Evolutionary conservation across 2,888 invertebrate genomes (phyloP), one percentile per base, ranked within the genome.

Genomic region (Helobdella robusta): DNA sequence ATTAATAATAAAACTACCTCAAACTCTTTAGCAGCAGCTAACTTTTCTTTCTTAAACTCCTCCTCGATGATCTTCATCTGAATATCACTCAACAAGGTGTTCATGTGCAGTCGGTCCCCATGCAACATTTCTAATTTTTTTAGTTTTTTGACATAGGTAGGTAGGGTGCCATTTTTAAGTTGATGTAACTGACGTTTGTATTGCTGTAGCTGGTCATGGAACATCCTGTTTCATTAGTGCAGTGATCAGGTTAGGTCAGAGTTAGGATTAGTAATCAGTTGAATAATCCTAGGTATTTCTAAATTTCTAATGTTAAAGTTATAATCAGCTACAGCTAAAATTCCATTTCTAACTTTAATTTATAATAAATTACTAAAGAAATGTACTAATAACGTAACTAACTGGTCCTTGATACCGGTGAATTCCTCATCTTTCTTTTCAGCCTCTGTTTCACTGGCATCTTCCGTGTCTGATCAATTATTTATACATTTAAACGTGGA

Each of bases 371-470:
- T 2, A 50, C 35, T 46, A 1, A 8, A 62, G 23, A 2, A 52
- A 48, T 1, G 35, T 11, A 28, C 23, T 20, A n/a, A 50, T 18
- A 64, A 63, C 11, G 52, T 61, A 54, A 83, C 86, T 83, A 80
- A 88, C 88, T 89, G 89, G 80, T 91, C 90, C 79, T 89, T 90
- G 66, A 89, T 87, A 82, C 89, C 90, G 34, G 87, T 84, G 36
- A 87, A 88, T 67, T 81, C 79, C 76, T 88, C 87, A 72, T 86
- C 85, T 75, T 76, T 76, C 59, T 87, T 86, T 48, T 88, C 87
- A 81, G 87, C 85, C 73, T 93, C 93, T n/a, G 91, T 89, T 80
- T 94, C 94, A 80, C 92, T 92, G 0, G 93, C 93, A 82, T 94
- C 94, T 80, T 93, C 94, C 0, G 94, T 94, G 78, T 93, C 93